Percentiles rank a stretch among this genome's conserved stretches.
These are phyloP conservation scores for Zelleria hepariella DNA, from an alignment of 2,888 invertebrate species.

Conservation along the genomic window DNA sequence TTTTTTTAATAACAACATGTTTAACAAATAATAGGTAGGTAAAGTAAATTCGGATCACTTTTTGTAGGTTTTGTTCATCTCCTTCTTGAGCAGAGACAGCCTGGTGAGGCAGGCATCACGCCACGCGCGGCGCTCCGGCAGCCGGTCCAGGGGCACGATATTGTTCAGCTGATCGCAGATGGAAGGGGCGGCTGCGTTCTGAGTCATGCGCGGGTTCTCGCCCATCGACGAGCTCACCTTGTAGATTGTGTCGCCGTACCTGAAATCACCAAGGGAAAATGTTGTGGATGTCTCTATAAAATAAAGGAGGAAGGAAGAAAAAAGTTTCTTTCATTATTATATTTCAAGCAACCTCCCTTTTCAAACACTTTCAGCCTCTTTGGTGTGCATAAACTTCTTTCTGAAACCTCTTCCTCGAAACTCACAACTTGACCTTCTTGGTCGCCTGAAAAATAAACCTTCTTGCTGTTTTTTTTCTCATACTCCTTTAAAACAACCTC, in stretches of 20 bases:
- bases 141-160: slow-evolving; percentile 80
- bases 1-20: not conserved
- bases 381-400: too few relatives aligned
- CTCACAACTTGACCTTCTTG: too few relatives aligned
- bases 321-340: too few relatives aligned
- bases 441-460: too few relatives aligned
- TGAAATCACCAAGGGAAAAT: slow-evolving; percentile 23
- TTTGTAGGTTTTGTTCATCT: slow-evolving; percentile 67
- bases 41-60: not conserved
- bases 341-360: too few relatives aligned
- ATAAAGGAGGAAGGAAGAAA: too few relatives aligned
- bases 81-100: slow-evolving; percentile 83
- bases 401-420: too few relatives aligned
- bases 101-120: slow-evolving; percentile 87
- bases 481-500: too few relatives aligned
- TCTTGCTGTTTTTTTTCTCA: too few relatives aligned
- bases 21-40: not conserved
- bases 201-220: slow-evolving; percentile 77
- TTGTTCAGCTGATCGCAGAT: slow-evolving; percentile 81
- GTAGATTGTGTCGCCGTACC: slow-evolving; percentile 72
- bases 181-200: slow-evolving; percentile 74
- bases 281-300: too few relatives aligned
- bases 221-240: slow-evolving; percentile 81
- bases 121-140: slow-evolving; percentile 84
- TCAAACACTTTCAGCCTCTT: too few relatives aligned